Conservation (phyloP, 2,113 vertebrate genomes). For the Cnemophilus loriae region DNA sequence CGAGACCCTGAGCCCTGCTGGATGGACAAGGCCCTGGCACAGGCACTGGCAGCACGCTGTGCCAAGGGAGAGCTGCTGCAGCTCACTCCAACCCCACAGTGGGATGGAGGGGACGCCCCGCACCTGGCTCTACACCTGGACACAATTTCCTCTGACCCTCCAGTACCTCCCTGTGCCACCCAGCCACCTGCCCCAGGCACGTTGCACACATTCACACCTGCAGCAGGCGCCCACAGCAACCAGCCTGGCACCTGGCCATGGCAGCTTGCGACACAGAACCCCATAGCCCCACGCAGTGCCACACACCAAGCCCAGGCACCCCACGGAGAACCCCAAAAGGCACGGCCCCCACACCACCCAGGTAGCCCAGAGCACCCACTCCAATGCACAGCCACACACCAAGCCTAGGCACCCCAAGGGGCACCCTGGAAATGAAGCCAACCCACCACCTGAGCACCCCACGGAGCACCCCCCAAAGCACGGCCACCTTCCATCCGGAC, state of each 20-base stretch:
- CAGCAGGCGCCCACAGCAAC: not conserved
- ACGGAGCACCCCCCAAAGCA: too few relatives aligned
- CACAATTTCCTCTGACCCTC: not conserved
- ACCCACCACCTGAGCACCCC: not conserved
- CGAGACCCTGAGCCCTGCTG: not conserved
- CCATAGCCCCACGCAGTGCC: not conserved
- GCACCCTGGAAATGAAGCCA: not conserved
- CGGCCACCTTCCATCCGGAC: not conserved
- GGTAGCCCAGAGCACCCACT: not conserved
- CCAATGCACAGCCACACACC: not conserved
- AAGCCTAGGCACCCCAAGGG: not conserved
- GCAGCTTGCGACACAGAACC: not conserved
- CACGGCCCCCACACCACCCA: not conserved
- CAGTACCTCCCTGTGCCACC: not conserved
- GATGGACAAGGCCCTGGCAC: not conserved
- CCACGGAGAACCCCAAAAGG: not conserved
- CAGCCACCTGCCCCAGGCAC: not conserved
- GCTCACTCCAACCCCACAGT: rapidly evolving
- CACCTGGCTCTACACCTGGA: rapidly evolving
- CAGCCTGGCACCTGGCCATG: not conserved
- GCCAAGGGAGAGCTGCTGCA: not conserved
- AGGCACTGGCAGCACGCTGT: not conserved
- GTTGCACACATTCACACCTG: rapidly evolving
- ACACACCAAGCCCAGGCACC: not conserved
- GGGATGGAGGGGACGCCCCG: rapidly evolving